Base-by-base conservation (phyloP, 2,113 vertebrate species). In the Rhombomys opimus region DNA sequence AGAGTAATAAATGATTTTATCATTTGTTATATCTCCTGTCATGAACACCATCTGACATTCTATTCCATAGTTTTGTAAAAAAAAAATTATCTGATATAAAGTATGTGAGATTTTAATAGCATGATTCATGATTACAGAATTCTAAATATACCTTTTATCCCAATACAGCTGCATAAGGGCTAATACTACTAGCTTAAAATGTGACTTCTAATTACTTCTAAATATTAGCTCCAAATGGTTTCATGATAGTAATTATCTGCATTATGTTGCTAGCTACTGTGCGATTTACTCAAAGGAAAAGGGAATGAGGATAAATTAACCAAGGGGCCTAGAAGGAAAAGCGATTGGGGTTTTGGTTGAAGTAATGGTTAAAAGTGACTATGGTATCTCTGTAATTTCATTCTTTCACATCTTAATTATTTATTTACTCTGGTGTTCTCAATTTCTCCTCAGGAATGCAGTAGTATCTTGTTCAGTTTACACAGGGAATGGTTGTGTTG, bases 191-290 rank as follows among this genome's bases (percentile, higher is more conserved):
- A 75, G 59, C 72, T 95, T 93, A 89, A 96, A 94, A 91, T 89
- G 57, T 91, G 67, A 89, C 61, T 95, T 93, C 25, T n/a, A 95
- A 87, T 84, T 96, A 61, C 27, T 41, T 96, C 65, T 95, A 81
- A 76, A 61, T 89, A 96, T 67, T 54, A 92, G 20, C 61, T 87
- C 91, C 73, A 93, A 94, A 82, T 87, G 73, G 46, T 8, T 73
- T 25, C 4, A 27, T 85, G 70, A 80, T 18, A 81, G 41, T 72
- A 91, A 80, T 54, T 95, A 91, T 84, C 61, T 85, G n/a, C 35
- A 78, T 89, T 93, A 86, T 20, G 86, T 52, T 96, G 50, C 20
- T 86, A 94, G 75, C 54, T 59, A 84, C 38, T 50, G 32, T 96
- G 76, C 77, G 82, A 88, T 32, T 70, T 73, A 87, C 13, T 32